Percentiles rank a stretch among this genome's conserved stretches.
These are phyloP conservation scores for Cotesia congregata DNA, from an alignment of 2,888 invertebrate genomes.

Conservation along the genomic window DNA sequence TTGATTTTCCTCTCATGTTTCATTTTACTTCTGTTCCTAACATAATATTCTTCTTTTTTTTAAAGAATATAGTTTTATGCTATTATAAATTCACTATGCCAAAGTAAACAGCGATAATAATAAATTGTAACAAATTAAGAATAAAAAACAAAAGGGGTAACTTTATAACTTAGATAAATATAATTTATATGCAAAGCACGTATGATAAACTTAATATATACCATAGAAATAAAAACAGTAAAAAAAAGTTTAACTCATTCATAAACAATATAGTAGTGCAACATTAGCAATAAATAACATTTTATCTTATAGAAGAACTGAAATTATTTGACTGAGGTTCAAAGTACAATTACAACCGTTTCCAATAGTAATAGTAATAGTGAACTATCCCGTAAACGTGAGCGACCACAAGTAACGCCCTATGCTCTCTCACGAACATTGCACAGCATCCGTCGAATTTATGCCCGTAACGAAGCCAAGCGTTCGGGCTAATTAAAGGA, in stretches of 20 bases:
- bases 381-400: slow-evolving; percentile 21
- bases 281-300: background rate
- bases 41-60: background rate
- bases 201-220: background rate
- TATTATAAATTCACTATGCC: background rate
- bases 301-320: slow-evolving; percentile 2
- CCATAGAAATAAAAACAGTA: background rate
- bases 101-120: background rate
- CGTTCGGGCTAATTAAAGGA: slow-evolving; percentile 48
- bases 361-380: slow-evolving; percentile 19
- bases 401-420: slow-evolving; percentile 26
- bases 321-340: slow-evolving; percentile 3
- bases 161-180: background rate
- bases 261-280: slow-evolving; percentile 1
- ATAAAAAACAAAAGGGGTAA: background rate
- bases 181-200: background rate
- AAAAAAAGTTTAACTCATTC: background rate
- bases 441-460: slow-evolving; percentile 41
- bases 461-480: slow-evolving; percentile 44
- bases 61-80: background rate
- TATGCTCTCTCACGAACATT: slow-evolving; percentile 19
- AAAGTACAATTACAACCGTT: background rate
- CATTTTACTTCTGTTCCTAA: no score
- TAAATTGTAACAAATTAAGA: background rate
- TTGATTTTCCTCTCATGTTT: no score